Evolutionary conservation across 2,888 invertebrate species (phyloP).

Genomic region (Tachystola acroxantha): DNA sequence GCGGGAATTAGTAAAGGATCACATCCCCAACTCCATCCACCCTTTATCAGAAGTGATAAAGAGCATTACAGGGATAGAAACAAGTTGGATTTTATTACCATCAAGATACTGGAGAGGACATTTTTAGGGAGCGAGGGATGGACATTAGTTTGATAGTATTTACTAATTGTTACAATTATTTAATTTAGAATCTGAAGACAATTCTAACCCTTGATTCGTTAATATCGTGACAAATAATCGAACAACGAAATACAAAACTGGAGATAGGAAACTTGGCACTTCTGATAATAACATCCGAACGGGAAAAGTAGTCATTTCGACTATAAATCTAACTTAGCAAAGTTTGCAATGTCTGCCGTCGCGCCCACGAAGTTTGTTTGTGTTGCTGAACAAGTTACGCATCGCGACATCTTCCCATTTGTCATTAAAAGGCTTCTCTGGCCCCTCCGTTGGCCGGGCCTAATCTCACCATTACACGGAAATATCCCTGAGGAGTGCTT

Average conservation of each 20-base stretch:
- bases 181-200: neutral
- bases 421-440: constrained; percentile 39
- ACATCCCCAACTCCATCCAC: constrained; percentile 32
- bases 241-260: no score
- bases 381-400: constrained; percentile 33
- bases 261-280: constrained; percentile 5
- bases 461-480: constrained; percentile 55
- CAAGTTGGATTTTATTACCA: constrained; percentile 33
- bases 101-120: constrained; percentile 1
- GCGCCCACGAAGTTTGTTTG: constrained; percentile 27
- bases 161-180: no score
- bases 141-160: no score
- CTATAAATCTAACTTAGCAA: constrained; percentile 25
- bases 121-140: neutral
- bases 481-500: constrained; percentile 44
- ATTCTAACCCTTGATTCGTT: no score
- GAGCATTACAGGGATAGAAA: constrained; percentile 28
- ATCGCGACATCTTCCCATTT: constrained; percentile 42
- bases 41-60: constrained; percentile 40
- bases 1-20: constrained; percentile 49
- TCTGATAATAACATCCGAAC: constrained; percentile 2
- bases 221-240: no score
- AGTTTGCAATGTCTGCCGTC: constrained; percentile 24
- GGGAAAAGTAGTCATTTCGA: constrained; percentile 7
- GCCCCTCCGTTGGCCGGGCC: constrained; percentile 30